Evolutionary conservation across 2,888 invertebrate species (phyloP), one percentile per base, ranked within the genome.

Genomic region (Cacoxenus indagator): DNA sequence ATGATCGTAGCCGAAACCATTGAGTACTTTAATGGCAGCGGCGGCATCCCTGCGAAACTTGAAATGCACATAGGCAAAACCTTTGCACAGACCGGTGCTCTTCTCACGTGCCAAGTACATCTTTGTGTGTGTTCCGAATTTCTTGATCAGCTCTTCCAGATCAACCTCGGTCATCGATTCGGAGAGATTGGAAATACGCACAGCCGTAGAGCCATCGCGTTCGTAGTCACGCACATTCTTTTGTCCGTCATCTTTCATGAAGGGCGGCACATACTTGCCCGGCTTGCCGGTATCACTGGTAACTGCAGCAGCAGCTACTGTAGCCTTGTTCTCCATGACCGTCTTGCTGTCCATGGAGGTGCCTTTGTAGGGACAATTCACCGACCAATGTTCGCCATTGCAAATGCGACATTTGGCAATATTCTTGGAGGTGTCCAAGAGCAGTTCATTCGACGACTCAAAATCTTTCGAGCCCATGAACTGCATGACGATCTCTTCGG

Each of bases 51-150:
- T 93, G 79, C 94, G 91, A 77, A 93, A 93, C 87, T 96, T 96
- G 89, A 97, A 99, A 85, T 98, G 99, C 70, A 99, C 96, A 87
- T 99, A 99, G 8, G 99, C 99, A 89, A 99, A 99, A 72, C 99
- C 99, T 91, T 97, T 95, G 89, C 95, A 96, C 8, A 91, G 90
- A 2, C 95, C 95, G 68, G 94, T 94, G 74, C 90, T 91, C 89
- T 95, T 95, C 83, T 99, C 99, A 86, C 98, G 97, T 1, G 99
- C 98, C 81, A 99, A 91, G 88, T 95, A 99, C 80, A 98, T 92
- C 86, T 99, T 96, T 77, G 94, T 94, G 71, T 97, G 94, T 0
- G 94, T 93, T 1, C 99, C 99, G 86, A 99, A 97, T 46, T 94
- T 94, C 85, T 95, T 94, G 65, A 99, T 98, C 67, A 99, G 90